These are phyloP conservation scores for Atethmia centrago DNA, from an alignment of 2,888 invertebrate genomes.

Conservation along the genomic window DNA sequence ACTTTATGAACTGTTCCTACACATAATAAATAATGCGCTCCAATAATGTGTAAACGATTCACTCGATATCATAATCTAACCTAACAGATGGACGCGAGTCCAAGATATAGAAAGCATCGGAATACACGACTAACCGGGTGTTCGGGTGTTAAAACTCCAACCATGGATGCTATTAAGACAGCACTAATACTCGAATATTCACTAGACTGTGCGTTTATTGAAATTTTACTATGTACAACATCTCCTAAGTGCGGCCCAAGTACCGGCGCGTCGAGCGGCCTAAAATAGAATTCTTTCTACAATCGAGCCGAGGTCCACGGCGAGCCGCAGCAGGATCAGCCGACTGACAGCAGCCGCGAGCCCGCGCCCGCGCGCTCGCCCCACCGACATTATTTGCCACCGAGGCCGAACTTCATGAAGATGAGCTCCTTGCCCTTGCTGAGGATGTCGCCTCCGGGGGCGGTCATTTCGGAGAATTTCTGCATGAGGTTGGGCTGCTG, in stretches of 20 bases:
- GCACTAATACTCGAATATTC: conserved; percentile 88
- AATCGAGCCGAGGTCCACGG: conserved; percentile 72
- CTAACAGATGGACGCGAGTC: conserved; percentile 85
- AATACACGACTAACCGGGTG: conserved; percentile 80
- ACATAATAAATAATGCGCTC: conserved; percentile 79
- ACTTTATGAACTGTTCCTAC: conserved; percentile 78
- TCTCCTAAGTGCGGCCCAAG: conserved; percentile 77
- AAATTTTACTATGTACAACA: conserved; percentile 88
- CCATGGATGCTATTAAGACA: conserved; percentile 85
- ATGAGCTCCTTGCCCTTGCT: conserved; percentile 98
- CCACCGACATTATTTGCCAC: conserved; percentile 92
- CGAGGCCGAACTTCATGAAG: conserved; percentile 98
- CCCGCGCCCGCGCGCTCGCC: conserved; percentile 72
- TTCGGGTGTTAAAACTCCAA: conserved; percentile 81
- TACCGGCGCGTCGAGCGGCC: conserved; percentile 77
- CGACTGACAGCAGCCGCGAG: conserved; percentile 60
- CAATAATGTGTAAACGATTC: conserved; percentile 82
- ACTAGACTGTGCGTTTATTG: conserved; percentile 90
- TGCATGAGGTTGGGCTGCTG: conserved; percentile 95
- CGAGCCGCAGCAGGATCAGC: conserved; percentile 68
- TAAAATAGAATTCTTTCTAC: conserved; percentile 79
- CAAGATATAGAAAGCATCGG: conserved; percentile 83
- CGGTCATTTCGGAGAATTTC: conserved; percentile 96
- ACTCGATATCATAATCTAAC: conserved; percentile 79
- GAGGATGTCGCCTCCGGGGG: conserved; percentile 96